Evolutionary conservation across 2,888 invertebrate genomes (phyloP).

Genomic region (Miltochrista miniata): DNA sequence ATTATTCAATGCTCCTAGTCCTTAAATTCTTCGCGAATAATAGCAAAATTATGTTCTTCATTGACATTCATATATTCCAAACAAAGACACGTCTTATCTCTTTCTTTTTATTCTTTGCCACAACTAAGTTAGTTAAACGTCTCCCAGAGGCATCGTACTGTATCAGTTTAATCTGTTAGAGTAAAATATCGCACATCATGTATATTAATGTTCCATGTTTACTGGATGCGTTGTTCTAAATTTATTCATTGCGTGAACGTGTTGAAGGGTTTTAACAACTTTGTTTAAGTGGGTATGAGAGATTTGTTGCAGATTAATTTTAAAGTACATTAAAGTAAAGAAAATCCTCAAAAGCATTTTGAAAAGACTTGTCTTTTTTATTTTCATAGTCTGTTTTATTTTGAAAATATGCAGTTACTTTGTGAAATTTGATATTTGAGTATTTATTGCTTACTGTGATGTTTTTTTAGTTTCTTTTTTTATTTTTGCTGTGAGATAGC

Average conservation of each 20-base stretch:
- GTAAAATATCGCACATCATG: slow-evolving; percentile 71
- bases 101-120: slow-evolving; percentile 30
- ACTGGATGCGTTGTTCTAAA: slow-evolving; percentile 59
- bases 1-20: too few species aligned
- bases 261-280: slow-evolving; percentile 35
- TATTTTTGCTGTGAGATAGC: too few species aligned
- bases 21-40: too few species aligned
- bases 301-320: slow-evolving; percentile 25
- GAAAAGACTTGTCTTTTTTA: too few species aligned
- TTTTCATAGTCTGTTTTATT: too few species aligned
- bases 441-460: too few species aligned
- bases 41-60: too few species aligned
- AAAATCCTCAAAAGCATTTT: too few species aligned
- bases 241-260: slow-evolving; percentile 61
- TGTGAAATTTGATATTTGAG: too few species aligned
- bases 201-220: slow-evolving; percentile 71
- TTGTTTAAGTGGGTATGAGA: slow-evolving; percentile 29
- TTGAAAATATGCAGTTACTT: too few species aligned
- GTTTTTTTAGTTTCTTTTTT: too few species aligned
- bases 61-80: neutral
- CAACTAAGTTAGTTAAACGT: slow-evolving; percentile 64
- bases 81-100: slow-evolving; percentile 10
- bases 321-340: neutral
- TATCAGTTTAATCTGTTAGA: slow-evolving; percentile 67
- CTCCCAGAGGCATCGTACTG: slow-evolving; percentile 71